Evolutionary conservation across 1,140 invertebrate genomes (phyloP).

Genomic region (Temnothorax curvispinosus): DNA sequence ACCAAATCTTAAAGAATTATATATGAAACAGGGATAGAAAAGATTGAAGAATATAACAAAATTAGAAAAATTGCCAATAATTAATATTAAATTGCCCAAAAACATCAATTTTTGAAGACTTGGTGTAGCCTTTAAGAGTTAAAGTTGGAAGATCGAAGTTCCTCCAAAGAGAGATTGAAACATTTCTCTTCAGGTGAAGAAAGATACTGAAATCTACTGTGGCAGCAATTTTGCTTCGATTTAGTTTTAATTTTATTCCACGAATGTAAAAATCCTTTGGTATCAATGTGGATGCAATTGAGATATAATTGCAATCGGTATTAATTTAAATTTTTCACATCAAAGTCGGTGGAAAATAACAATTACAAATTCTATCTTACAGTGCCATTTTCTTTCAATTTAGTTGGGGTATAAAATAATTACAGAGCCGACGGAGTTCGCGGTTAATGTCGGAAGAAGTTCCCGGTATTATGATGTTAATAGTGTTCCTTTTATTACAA

Average conservation of each 20-base stretch:
- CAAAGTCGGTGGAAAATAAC: background rate
- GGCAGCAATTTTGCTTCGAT: background rate
- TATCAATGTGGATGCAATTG: background rate
- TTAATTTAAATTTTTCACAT: background rate
- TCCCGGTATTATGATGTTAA: background rate
- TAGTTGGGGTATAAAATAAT: slow-evolving; percentile 7
- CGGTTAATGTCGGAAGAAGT: background rate
- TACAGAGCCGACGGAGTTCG: background rate
- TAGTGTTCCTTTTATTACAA: background rate
- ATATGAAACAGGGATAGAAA: no score
- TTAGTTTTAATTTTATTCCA: background rate
- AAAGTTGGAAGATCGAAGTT: background rate
- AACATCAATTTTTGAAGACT: no score
- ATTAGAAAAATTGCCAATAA: no score
- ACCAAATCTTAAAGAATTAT: no score
- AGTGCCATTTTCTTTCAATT: background rate
- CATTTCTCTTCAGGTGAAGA: background rate
- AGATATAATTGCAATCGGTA: background rate
- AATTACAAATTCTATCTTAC: background rate
- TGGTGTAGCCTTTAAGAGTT: no score
- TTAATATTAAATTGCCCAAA: no score
- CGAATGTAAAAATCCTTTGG: background rate
- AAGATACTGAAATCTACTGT: background rate
- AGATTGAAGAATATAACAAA: no score
- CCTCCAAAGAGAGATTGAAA: background rate